Evolutionary conservation across 2,797 vertebrate species (phyloP), one percentile per base, ranked within the genome.

Genomic region (Uromys caudimaculatus): DNA sequence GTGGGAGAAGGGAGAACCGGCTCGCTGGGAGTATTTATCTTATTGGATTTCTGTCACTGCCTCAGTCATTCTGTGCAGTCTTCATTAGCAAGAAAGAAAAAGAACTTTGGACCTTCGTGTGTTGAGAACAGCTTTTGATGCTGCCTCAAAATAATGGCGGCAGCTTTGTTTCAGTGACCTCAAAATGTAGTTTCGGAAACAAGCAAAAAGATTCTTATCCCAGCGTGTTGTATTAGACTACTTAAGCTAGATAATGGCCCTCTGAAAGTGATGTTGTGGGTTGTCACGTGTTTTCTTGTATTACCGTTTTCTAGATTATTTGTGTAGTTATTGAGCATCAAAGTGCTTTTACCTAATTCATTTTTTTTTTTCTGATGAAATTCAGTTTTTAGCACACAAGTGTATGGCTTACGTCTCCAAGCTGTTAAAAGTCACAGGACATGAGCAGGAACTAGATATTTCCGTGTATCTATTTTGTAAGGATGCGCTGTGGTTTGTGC

Each of bases 61-160:
- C 92, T 44, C 85, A 24, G 77, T 52, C 77, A 13, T 89, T 88
- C 83, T 41, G 0, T 62, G 86, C 38, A 21, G 60, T 90, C 94
- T 95, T 91, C 93, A 32, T 96, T 95, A 77, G 67, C 0, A 1
- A 73, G 47, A 79, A 84, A 38, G 81, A 83, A 91, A 83, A 93
- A 89, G 92, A 95, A 96, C 95, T 97, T 96, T 71, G 87, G 77
- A 54, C 58, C 83, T 92, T 71, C 14, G 52, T 77, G 78, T 96
- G 29, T 76, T 38, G 85, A 94, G 92, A 96, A 82, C 71, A 87
- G 94, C 92, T 92, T 96, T 97, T 93, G 94, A 97, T 93, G 93
- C 96, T 91, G 85, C 96, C 97, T 97, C 78, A n/a, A 93, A 93
- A 96, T 96, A 96, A 97, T 98, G 97, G 97, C 97, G 97, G 96